Conservation (phyloP, 2,888 invertebrate species). For the Syritta pipiens region DNA sequence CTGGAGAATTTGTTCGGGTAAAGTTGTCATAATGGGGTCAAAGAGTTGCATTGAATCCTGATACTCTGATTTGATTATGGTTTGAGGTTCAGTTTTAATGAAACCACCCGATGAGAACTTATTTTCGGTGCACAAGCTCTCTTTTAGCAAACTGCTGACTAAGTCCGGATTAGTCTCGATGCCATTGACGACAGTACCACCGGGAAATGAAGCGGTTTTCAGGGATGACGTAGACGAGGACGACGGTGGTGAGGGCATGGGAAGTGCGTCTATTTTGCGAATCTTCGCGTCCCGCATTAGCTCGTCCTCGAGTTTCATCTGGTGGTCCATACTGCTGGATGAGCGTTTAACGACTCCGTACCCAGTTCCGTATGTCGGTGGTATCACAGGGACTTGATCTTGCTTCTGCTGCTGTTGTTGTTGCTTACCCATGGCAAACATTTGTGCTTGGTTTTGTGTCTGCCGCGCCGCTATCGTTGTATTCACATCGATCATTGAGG, state of each 20-base stretch:
- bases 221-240: constrained; percentile 27
- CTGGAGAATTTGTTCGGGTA: constrained; percentile 80
- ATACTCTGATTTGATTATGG: constrained; percentile 72
- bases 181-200: constrained; percentile 81
- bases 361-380: constrained; percentile 71
- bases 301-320: constrained; percentile 72
- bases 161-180: constrained; percentile 86
- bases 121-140: constrained; percentile 80
- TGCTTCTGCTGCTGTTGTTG: constrained; percentile 44
- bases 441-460: constrained; percentile 31
- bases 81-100: constrained; percentile 74
- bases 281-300: constrained; percentile 74
- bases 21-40: constrained; percentile 74
- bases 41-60: constrained; percentile 76
- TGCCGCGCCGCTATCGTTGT: constrained; percentile 27
- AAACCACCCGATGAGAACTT: constrained; percentile 72
- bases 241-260: constrained; percentile 22
- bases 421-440: constrained; percentile 47
- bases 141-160: constrained; percentile 86
- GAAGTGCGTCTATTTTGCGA: constrained; percentile 73
- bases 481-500: constrained; percentile 41
- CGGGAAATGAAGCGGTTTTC: constrained; percentile 47
- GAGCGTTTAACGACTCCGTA: constrained; percentile 69
- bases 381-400: constrained; percentile 63
- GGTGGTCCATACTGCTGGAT: constrained; percentile 51